A percentile compares a stretch with the other conserved stretches of the same genome.
Evolutionary conservation across 2,888 invertebrate genomes (phyloP).

Genomic region (Acronicta alni): DNA sequence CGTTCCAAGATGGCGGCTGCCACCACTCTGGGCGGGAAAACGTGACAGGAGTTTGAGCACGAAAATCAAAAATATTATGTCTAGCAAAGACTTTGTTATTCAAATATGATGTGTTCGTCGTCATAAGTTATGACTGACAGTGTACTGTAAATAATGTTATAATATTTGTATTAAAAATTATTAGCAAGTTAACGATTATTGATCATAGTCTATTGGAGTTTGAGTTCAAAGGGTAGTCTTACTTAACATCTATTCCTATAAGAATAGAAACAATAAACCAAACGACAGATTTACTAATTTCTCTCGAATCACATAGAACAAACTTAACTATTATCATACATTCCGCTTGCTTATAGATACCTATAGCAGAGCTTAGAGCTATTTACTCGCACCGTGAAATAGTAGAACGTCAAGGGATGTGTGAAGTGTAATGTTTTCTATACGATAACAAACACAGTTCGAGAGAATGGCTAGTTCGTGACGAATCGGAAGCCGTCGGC

Average conservation of each 20-base stretch:
- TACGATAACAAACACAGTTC: slow-evolving; percentile 31
- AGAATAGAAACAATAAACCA: too few relatives aligned
- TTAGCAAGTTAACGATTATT: not conserved
- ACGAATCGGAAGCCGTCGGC: slow-evolving; percentile 47
- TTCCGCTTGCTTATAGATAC: not conserved
- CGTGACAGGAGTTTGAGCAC: slow-evolving; percentile 74
- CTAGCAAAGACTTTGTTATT: slow-evolving; percentile 52
- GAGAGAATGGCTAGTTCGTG: slow-evolving; percentile 50
- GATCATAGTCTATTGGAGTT: too few relatives aligned
- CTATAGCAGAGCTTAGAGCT: slow-evolving; percentile 2
- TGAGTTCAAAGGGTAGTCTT: too few relatives aligned
- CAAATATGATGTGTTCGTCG: slow-evolving; percentile 53
- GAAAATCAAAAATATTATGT: slow-evolving; percentile 66
- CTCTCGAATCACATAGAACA: too few relatives aligned
- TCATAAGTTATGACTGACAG: slow-evolving; percentile 49
- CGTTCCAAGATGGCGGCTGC: slow-evolving; percentile 84
- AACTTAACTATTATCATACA: not conserved
- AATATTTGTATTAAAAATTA: too few relatives aligned
- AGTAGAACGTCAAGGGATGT: slow-evolving; percentile 3
- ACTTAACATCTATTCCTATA: too few relatives aligned
- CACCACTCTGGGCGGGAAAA: slow-evolving; percentile 79
- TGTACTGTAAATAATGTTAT: too few relatives aligned
- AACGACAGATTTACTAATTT: too few relatives aligned
- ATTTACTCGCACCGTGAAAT: slow-evolving; percentile 2
- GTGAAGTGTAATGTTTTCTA: slow-evolving; percentile 31